phyloP scores from a whole-genome alignment of 2,113 vertebrate genomes.

The Mystacornis crossleyi region DNA sequence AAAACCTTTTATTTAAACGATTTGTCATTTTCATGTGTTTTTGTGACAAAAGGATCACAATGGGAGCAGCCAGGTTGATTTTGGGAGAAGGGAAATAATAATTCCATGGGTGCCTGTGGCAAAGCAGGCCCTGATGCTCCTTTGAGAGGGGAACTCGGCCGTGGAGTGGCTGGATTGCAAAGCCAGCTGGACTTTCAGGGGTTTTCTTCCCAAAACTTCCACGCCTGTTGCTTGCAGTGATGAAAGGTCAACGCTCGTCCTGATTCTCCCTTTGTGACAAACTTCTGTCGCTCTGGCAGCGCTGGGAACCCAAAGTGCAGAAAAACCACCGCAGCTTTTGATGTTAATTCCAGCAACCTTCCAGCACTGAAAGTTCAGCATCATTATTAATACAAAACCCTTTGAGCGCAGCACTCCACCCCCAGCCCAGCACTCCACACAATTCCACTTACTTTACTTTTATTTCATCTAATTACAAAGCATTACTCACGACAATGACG shows the following conservation, averaged over 20 bases:
- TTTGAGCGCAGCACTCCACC: neutral
- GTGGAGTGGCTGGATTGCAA: neutral
- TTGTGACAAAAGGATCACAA: neutral
- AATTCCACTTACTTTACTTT: slow-evolving; percentile 39
- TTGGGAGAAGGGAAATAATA: neutral
- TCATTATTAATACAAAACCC: slow-evolving; percentile 9
- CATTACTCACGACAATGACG: slow-evolving; percentile 61
- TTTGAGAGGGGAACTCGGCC: neutral
- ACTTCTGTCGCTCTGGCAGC: neutral
- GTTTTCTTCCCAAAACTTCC: neutral
- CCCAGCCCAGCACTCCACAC: slow-evolving; percentile 29
- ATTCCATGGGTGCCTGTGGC: neutral
- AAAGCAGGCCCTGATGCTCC: neutral
- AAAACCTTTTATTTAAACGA: accelerated
- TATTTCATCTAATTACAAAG: slow-evolving; percentile 59
- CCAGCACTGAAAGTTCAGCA: neutral
- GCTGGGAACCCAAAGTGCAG: neutral
- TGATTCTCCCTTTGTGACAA: neutral
- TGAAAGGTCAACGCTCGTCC: neutral
- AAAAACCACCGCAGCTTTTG: neutral
- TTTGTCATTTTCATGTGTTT: neutral
- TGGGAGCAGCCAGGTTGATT: neutral
- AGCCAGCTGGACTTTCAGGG: neutral
- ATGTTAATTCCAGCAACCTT: neutral
- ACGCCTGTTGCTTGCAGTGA: accelerated